Base-by-base conservation (phyloP, 1,140 invertebrate species). In the Plutomurus gul region DNA sequence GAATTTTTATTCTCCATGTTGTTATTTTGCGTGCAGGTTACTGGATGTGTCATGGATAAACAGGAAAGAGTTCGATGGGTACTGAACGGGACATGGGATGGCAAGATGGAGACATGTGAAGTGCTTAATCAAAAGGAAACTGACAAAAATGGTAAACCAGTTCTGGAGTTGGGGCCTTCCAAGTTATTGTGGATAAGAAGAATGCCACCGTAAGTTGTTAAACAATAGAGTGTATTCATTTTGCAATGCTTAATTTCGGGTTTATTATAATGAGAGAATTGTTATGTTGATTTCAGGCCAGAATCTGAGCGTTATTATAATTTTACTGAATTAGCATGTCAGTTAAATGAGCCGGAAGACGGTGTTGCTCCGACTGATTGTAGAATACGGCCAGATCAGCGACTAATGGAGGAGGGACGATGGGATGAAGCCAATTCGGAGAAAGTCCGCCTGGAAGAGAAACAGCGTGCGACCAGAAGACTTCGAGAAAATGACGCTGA, bases 381-480 rank as follows among this genome's bases (percentile, higher is more conserved):
- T 18, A 91, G 98, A n/a, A 87, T 90, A 22, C 90, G 97, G 78
- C 97, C 97, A 49, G 97, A 99, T 90, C 97, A 99, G 88, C 91
- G 96, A 56, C 90, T 98, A 49, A 99, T 99, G 97, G 98, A 99
- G 87, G 90, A 96, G 76, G 96, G 96, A 7, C 85, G 89, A 18
- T 99, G 97, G 97, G 96, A 99, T 84, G 95, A 97, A 84, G 97
- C 97, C 36, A 99, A 99, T 88, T 86, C 89, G 16, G 92, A 95
- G 85, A 99, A 99, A 87, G 86, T 93, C 30, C 88, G 93, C 51
- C 88, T 99, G 1, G 98, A 99, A 87, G 97, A 99, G 85, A 98
- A 99, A 87, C 98, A 99, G 88, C 90, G 95, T 75, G 86, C 89
- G 22, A 90, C 88, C 49, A 88, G 95, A 49, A 89, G 93, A 78